phyloP scores from a whole-genome alignment of 92 coral and sea anemone genomes.

The Pocillopora grandis region DNA sequence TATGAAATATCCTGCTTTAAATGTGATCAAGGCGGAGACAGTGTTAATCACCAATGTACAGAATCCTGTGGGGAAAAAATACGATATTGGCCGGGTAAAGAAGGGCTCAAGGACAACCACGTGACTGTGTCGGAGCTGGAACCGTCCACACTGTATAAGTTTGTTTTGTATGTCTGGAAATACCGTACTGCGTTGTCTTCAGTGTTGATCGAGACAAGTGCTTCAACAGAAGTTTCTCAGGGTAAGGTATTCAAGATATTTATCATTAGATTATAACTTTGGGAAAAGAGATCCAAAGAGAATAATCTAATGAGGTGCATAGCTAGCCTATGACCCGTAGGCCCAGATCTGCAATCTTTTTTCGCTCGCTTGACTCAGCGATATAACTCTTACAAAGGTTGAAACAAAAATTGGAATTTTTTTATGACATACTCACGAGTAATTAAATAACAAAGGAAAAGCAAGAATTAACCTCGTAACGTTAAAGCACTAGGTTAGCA shows the following conservation, averaged over 20 bases:
- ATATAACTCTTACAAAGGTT: too few species aligned
- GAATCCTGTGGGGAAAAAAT: neutral
- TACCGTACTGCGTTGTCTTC: slow-evolving; percentile 11
- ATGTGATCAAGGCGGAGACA: slow-evolving; percentile 10
- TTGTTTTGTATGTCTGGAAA: slow-evolving; percentile 21
- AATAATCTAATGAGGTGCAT: too few species aligned
- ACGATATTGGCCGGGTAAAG: slow-evolving; percentile 28
- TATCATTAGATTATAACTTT: neutral
- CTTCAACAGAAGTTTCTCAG: neutral
- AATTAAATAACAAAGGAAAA: too few species aligned
- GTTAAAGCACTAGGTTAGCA: too few species aligned
- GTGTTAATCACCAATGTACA: slow-evolving; percentile 5
- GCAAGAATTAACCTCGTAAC: too few species aligned
- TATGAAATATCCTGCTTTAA: slow-evolving; percentile 23
- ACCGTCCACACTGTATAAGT: slow-evolving; percentile 14
- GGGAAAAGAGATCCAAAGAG: neutral
- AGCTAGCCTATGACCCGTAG: too few species aligned
- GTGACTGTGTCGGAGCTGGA: slow-evolving; percentile 35
- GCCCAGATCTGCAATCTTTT: too few species aligned
- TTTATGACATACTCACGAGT: too few species aligned
- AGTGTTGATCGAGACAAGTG: slow-evolving; percentile 19
- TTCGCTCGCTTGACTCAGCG: too few species aligned
- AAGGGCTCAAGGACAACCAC: slow-evolving; percentile 17
- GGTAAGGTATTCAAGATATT: neutral
- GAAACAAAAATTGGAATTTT: too few species aligned